Conservation (phyloP, 92 coral and sea anemone species). For the Umimayanthus chanpuru region DNA sequence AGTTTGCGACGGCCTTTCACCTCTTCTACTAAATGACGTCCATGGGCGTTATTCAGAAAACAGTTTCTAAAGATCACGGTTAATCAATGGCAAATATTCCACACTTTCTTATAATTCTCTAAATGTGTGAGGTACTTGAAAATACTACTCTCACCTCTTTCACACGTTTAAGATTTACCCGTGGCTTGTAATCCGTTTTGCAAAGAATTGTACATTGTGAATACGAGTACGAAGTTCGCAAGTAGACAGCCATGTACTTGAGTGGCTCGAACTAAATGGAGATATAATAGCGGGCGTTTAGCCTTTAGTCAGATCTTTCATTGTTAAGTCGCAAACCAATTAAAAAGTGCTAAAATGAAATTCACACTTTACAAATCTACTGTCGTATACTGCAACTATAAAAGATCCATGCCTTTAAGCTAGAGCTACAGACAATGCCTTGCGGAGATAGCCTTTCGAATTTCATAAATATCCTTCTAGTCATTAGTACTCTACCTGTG, state of each 20-base stretch:
- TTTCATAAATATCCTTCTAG: background rate
- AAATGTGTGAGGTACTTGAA: background rate
- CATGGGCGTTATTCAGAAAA: background rate
- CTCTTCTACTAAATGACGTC: slow-evolving; percentile 1
- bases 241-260: background rate
- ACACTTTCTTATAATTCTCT: background rate
- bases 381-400: background rate
- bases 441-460: background rate
- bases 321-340: slow-evolving; percentile 17
- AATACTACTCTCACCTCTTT: slow-evolving; percentile 21
- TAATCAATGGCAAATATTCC: background rate
- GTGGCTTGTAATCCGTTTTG: background rate
- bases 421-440: background rate
- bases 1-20: slow-evolving; percentile 22
- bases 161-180: background rate
- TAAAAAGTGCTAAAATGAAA: slow-evolving; percentile 21
- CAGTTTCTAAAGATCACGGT: background rate
- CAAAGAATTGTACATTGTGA: background rate
- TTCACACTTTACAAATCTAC: slow-evolving; percentile 6
- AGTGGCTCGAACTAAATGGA: background rate
- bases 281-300: slow-evolving; percentile 1
- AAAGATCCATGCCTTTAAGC: slow-evolving; percentile 34
- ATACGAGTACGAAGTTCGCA: background rate
- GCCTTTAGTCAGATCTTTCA: slow-evolving; percentile 29
- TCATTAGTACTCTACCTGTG: background rate